phyloP scores from a whole-genome alignment of 1,140 invertebrate species.

The Pomacea maculata region DNA sequence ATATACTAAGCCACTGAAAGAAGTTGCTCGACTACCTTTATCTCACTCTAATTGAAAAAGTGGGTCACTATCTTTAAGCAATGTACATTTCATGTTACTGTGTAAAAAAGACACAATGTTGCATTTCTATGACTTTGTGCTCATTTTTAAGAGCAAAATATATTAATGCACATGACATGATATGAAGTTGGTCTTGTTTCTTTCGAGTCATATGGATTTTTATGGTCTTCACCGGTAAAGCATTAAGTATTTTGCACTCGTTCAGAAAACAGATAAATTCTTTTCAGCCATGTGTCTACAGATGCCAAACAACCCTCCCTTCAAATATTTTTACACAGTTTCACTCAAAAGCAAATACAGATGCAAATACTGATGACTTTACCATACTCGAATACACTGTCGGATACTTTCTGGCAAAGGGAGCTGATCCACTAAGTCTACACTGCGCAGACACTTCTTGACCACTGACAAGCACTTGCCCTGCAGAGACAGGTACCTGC shows the following conservation, averaged over 20 bases:
- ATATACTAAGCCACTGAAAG: too few relatives aligned
- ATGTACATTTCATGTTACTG: too few relatives aligned
- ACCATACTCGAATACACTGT: constrained; percentile 32
- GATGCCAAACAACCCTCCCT: not conserved
- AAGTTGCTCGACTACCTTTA: too few relatives aligned
- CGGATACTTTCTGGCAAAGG: constrained; percentile 49
- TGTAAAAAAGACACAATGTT: too few relatives aligned
- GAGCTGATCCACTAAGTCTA: constrained; percentile 39
- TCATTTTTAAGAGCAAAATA: not conserved
- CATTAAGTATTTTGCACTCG: not conserved
- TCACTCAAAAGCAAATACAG: constrained; percentile 1
- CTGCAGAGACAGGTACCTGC: constrained; percentile 44
- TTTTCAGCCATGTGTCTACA: not conserved
- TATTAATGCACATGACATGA: not conserved
- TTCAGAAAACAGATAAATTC: not conserved
- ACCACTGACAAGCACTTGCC: constrained; percentile 47
- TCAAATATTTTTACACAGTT: not conserved
- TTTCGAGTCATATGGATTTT: not conserved
- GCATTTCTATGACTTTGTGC: not conserved
- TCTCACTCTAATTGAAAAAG: too few relatives aligned
- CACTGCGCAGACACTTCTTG: constrained; percentile 31
- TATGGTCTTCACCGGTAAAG: too few relatives aligned
- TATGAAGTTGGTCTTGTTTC: too few relatives aligned
- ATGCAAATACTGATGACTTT: not conserved
- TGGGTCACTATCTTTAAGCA: too few relatives aligned